These are phyloP conservation scores for Nesoenas mayeri DNA, from an alignment of 2,113 vertebrate species.

Conservation along the genomic window DNA sequence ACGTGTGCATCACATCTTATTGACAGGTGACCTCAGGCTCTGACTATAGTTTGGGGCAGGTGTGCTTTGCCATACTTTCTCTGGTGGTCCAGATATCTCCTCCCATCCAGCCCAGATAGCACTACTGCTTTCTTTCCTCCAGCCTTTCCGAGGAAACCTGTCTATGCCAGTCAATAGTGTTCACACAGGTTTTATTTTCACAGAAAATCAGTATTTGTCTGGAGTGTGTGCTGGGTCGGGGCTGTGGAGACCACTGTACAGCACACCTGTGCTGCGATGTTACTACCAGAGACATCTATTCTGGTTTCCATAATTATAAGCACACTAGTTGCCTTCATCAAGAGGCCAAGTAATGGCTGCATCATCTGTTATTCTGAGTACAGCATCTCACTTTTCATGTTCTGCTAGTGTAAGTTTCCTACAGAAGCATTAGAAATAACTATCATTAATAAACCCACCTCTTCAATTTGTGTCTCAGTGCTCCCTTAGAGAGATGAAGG, in stretches of 20 bases:
- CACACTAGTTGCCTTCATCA: accelerated
- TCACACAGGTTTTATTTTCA: background rate
- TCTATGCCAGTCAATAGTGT: background rate
- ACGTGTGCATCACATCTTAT: background rate
- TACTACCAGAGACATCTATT: background rate
- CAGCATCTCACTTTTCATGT: background rate
- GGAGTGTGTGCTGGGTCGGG: background rate
- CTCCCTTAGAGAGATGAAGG: background rate
- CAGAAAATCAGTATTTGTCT: background rate
- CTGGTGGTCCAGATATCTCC: background rate
- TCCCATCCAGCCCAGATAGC: background rate
- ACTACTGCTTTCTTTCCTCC: background rate
- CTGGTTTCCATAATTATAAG: background rate
- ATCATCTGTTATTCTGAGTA: background rate
- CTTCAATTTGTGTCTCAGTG: background rate
- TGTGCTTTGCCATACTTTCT: background rate
- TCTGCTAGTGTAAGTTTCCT: background rate
- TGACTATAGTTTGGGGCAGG: background rate
- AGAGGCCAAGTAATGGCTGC: background rate
- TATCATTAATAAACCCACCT: background rate
- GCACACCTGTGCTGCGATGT: background rate
- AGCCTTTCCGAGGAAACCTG: background rate
- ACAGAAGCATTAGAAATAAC: background rate
- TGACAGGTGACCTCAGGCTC: background rate
- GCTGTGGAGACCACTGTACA: background rate